phyloP scores from a whole-genome alignment of 2,797 vertebrate species.

The Phyllotis vaccarum region DNA sequence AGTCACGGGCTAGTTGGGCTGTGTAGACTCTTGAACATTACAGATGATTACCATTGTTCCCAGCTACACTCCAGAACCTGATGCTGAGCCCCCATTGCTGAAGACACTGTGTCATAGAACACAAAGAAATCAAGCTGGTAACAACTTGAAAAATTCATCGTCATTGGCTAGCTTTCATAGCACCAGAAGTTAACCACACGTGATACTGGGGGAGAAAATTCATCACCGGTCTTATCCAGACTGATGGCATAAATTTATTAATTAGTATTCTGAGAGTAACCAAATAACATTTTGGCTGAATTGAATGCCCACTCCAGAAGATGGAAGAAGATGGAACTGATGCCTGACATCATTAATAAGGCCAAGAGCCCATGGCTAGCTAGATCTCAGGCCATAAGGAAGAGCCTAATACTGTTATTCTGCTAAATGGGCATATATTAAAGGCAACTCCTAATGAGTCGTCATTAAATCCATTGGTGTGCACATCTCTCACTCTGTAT shows the following conservation, averaged over 20 bases:
- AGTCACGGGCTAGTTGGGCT: neutral
- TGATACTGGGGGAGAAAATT: no score
- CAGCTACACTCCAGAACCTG: neutral
- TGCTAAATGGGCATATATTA: neutral
- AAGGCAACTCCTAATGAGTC: neutral
- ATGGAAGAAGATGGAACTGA: neutral
- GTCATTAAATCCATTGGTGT: neutral
- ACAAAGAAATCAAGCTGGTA: no score
- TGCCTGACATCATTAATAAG: no score
- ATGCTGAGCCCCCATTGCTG: neutral
- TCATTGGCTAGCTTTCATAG: neutral
- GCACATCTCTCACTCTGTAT: neutral
- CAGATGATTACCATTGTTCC: neutral
- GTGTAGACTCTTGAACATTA: neutral
- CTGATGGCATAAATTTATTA: no score
- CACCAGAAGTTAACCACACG: neutral
- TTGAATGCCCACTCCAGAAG: no score
- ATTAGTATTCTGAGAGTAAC: neutral
- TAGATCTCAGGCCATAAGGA: neutral
- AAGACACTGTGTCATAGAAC: neutral
- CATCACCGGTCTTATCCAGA: neutral
- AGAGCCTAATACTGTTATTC: neutral
- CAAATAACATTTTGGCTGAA: neutral
- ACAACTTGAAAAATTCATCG: neutral
- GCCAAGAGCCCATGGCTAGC: neutral